Conservation (phyloP, 2,888 invertebrate genomes). For the Drosophila nigricruria region DNA sequence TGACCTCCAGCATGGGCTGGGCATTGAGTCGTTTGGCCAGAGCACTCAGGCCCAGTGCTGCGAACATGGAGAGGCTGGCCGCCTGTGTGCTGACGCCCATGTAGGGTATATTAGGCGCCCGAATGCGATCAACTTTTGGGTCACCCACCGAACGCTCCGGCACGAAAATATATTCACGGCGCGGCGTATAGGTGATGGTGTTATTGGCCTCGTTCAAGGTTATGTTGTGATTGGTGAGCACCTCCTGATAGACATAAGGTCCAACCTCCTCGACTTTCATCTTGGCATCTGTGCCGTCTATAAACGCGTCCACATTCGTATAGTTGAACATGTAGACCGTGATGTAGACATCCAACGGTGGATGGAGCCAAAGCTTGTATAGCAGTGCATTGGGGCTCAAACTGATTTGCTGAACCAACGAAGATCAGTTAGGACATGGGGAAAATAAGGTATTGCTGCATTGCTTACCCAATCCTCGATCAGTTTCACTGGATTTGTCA, state of each 20-base stretch:
- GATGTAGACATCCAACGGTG: conserved; percentile 89
- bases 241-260: conserved; percentile 93
- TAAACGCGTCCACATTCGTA: conserved; percentile 90
- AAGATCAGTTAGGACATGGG: neutral
- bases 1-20: conserved; percentile 87
- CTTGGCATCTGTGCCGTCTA: conserved; percentile 88
- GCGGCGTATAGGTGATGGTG: conserved; percentile 89
- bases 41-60: conserved; percentile 88
- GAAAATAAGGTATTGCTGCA: neutral
- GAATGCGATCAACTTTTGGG: conserved; percentile 87
- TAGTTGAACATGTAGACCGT: conserved; percentile 91
- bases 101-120: conserved; percentile 91
- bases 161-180: conserved; percentile 87
- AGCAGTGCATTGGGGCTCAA: conserved; percentile 87
- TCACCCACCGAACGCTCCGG: conserved; percentile 89
- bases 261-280: conserved; percentile 90
- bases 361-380: conserved; percentile 88
- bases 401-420: conserved; percentile 76
- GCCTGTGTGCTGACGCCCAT: conserved; percentile 85
- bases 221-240: conserved; percentile 89
- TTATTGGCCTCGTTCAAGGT: conserved; percentile 88
- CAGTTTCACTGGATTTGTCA: conserved; percentile 79
- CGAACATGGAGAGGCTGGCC: conserved; percentile 80
- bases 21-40: conserved; percentile 87
- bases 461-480: conserved; percentile 81